Conservation (phyloP, 2,888 invertebrate genomes). For the Asteroscopus sphinx region DNA sequence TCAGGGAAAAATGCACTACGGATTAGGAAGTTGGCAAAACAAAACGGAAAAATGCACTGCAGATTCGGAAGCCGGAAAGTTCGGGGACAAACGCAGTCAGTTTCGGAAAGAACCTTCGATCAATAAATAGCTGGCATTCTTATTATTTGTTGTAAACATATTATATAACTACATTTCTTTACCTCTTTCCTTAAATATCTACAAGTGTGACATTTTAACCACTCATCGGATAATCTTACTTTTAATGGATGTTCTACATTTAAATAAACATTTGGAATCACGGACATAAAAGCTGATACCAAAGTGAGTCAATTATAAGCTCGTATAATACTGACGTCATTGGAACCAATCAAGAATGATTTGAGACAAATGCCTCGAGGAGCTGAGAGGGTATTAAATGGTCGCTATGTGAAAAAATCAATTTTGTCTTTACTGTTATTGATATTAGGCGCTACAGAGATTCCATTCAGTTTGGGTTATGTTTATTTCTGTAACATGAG, state of each 20-base stretch:
- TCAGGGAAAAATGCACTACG: too few species aligned
- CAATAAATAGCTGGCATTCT: too few species aligned
- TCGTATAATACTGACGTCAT: constrained; percentile 23
- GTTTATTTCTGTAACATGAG: too few species aligned
- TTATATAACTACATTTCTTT: not conserved
- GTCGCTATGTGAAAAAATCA: not conserved
- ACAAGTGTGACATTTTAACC: not conserved
- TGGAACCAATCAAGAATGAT: not conserved
- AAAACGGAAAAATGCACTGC: too few species aligned
- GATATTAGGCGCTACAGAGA: too few species aligned
- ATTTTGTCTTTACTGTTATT: not conserved
- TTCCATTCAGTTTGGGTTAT: too few species aligned
- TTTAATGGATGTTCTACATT: constrained; percentile 1
- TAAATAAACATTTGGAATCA: constrained; percentile 3
- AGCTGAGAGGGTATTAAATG: not conserved
- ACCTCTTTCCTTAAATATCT: not conserved
- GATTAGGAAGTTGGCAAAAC: too few species aligned
- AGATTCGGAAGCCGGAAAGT: not conserved
- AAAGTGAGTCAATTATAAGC: constrained; percentile 5
- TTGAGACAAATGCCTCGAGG: constrained; percentile 1
- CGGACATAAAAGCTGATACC: too few species aligned
- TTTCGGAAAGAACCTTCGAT: too few species aligned
- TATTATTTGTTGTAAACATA: not conserved
- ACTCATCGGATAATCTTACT: not conserved
- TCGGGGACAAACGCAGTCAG: too few species aligned